These are phyloP conservation scores for Drosophila tropicalis DNA, from an alignment of 1,140 invertebrate genomes.

Conservation along the genomic window DNA sequence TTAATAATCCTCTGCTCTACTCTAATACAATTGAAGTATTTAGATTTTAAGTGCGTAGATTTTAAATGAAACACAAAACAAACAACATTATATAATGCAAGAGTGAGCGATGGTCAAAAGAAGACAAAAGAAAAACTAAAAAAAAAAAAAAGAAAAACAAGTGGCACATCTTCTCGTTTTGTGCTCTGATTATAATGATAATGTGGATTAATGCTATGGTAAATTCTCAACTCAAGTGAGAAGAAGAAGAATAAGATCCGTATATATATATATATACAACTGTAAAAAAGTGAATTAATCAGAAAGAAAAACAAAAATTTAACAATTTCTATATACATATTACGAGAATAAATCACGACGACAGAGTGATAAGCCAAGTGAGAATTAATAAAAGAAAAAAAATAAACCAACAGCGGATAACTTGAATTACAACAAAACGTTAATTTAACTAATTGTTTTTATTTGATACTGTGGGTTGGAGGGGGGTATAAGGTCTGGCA, in stretches of 20 bases:
- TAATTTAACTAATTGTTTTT: background rate
- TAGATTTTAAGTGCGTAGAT: slow-evolving; percentile 51
- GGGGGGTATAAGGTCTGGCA: no score
- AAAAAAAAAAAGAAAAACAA: no score
- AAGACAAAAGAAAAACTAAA: background rate
- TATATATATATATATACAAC: background rate
- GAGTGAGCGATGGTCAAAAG: slow-evolving; percentile 7
- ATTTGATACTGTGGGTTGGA: background rate
- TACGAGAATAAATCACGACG: background rate
- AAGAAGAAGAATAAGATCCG: no score
- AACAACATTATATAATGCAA: slow-evolving; percentile 27
- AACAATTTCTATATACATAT: slow-evolving; percentile 5
- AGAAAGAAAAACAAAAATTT: background rate
- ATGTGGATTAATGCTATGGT: background rate
- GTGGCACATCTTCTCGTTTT: background rate
- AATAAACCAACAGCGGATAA: background rate
- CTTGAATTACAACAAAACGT: background rate
- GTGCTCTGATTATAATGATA: background rate
- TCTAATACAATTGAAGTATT: slow-evolving; percentile 36
- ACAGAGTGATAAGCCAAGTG: no score
- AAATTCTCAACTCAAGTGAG: background rate
- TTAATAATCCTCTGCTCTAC: background rate
- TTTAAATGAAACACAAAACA: slow-evolving; percentile 30
- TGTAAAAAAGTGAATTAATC: slow-evolving; percentile 5
- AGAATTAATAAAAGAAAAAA: background rate